Conservation (phyloP, 2,797 vertebrate genomes). For the Natrix natrix region DNA sequence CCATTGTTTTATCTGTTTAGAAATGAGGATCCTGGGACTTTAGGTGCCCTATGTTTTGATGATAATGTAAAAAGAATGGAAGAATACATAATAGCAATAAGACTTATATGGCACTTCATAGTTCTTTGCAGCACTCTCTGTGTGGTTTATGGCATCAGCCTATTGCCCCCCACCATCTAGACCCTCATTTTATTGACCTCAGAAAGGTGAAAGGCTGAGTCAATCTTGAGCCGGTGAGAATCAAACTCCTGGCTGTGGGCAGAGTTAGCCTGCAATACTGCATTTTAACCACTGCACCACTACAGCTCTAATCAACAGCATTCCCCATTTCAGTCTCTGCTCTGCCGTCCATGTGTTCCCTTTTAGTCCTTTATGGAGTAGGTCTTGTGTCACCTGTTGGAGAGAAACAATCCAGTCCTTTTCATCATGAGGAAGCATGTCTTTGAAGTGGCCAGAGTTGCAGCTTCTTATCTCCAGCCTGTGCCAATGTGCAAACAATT, state of each 20-base stretch:
- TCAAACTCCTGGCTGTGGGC: neutral
- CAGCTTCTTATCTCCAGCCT: conserved; percentile 51
- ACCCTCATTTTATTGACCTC: neutral
- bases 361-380: conserved; percentile 33
- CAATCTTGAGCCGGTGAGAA: neutral
- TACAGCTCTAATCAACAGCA: neutral
- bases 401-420: conserved; percentile 28
- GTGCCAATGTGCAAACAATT: conserved; percentile 58
- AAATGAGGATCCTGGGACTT: neutral
- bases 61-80: neutral
- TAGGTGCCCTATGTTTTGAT: neutral
- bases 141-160: neutral
- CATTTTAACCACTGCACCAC: neutral
- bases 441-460: conserved; percentile 54
- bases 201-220: neutral
- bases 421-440: conserved; percentile 43
- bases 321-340: conserved; percentile 29
- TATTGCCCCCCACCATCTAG: neutral
- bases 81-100: neutral
- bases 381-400: conserved; percentile 53
- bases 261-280: neutral
- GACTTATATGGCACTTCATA: neutral
- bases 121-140: neutral
- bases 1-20: neutral
- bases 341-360: conserved; percentile 23